Percentiles rank a stretch among this genome's conserved stretches.
These are phyloP conservation scores for Leptopilina boulardi DNA, from an alignment of 1,140 invertebrate species.

Conservation along the genomic window DNA sequence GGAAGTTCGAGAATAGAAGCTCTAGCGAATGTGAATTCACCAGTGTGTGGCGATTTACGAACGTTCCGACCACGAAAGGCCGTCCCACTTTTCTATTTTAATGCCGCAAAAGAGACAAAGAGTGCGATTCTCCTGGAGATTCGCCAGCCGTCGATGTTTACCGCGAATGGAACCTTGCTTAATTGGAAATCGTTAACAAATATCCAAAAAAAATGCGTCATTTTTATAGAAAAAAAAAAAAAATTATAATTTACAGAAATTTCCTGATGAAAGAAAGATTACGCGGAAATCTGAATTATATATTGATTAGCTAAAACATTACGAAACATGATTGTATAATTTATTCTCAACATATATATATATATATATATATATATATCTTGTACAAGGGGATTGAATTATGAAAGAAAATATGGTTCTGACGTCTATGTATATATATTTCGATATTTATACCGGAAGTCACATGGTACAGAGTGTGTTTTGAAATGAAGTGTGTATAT, in stretches of 20 bases:
- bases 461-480: conserved; percentile 42
- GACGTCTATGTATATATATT: too few relatives aligned
- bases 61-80: conserved; percentile 49
- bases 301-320: too few relatives aligned
- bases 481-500: conserved; percentile 50
- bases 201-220: neutral
- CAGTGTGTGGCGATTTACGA: conserved; percentile 25
- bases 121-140: conserved; percentile 54
- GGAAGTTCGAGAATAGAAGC: conserved; percentile 24
- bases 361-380: too few relatives aligned
- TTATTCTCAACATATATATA: too few relatives aligned
- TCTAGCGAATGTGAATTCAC: conserved; percentile 9
- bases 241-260: neutral
- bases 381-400: too few relatives aligned
- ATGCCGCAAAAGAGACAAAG: conserved; percentile 59
- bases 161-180: conserved; percentile 40
- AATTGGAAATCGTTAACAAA: conserved; percentile 27
- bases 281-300: too few relatives aligned
- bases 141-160: conserved; percentile 63
- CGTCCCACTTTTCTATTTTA: conserved; percentile 68
- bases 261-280: too few relatives aligned
- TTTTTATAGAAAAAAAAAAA: neutral
- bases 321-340: too few relatives aligned
- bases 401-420: too few relatives aligned
- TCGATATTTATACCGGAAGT: conserved; percentile 36